Percentiles rank a stretch among this genome's conserved stretches.
Conservation (phyloP, 2,797 vertebrate genomes). For the Pterois miles region DNA sequence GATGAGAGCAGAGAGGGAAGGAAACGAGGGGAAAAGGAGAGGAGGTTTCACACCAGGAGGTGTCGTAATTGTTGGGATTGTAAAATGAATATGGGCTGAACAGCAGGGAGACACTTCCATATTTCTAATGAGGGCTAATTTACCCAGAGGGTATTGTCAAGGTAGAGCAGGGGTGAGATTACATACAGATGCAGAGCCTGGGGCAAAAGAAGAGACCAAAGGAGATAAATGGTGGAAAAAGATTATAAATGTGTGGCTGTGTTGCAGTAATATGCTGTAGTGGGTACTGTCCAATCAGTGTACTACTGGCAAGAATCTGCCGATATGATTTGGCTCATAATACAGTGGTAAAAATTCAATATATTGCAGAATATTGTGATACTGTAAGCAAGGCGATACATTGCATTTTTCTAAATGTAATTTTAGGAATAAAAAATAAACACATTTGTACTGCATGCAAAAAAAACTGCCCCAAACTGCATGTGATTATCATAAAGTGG, state of each 20-base stretch:
- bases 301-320: neutral
- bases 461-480: too few relatives aligned
- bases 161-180: constrained; percentile 27
- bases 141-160: constrained; percentile 31
- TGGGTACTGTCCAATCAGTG: constrained; percentile 16
- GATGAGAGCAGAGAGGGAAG: neutral
- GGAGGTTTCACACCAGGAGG: constrained; percentile 30
- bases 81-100: constrained; percentile 26
- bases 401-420: too few relatives aligned
- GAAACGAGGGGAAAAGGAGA: neutral
- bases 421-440: too few relatives aligned
- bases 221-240: neutral
- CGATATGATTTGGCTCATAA: too few relatives aligned
- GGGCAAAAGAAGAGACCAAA: constrained; percentile 25
- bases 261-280: neutral
- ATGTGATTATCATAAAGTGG: too few relatives aligned
- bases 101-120: constrained; percentile 16
- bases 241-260: neutral
- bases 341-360: too few relatives aligned
- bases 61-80: constrained; percentile 47
- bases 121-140: constrained; percentile 43
- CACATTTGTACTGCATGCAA: too few relatives aligned
- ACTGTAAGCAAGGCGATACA: too few relatives aligned
- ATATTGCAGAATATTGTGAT: too few relatives aligned
- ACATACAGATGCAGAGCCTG: neutral